phyloP scores from a whole-genome alignment of 2,113 vertebrate species.

The Rhipidura dahli region DNA sequence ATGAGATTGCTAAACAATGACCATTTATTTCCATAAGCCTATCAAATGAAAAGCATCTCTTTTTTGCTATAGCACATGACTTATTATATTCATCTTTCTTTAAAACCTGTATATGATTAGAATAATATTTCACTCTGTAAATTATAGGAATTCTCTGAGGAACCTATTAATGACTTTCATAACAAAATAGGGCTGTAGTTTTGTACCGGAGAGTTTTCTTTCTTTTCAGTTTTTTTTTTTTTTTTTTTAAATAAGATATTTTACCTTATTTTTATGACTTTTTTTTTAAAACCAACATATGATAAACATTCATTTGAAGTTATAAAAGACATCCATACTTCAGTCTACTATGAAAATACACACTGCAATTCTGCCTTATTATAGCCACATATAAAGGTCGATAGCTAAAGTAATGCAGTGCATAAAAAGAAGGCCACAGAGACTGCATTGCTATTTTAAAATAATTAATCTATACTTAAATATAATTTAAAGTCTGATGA shows the following conservation, averaged over 20 bases:
- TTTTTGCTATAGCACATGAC: neutral
- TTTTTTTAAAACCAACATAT: neutral
- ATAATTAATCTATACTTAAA: conserved; percentile 32
- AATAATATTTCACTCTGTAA: neutral
- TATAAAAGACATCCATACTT: neutral
- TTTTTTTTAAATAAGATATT: neutral
- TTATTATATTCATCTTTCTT: neutral
- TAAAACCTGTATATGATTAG: neutral
- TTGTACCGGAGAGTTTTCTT: neutral
- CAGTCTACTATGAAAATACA: neutral
- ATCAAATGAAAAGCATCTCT: neutral
- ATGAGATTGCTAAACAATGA: neutral
- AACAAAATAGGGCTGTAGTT: neutral
- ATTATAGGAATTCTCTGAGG: neutral
- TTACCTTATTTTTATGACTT: neutral
- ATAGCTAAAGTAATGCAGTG: neutral
- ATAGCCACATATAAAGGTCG: neutral
- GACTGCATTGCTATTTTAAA: neutral
- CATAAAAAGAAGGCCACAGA: neutral
- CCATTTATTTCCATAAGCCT: neutral
- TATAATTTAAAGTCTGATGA: conserved; percentile 26
- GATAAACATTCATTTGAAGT: neutral
- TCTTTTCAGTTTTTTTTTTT: neutral
- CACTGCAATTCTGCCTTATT: neutral
- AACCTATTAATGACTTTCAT: neutral